These are phyloP conservation scores for Drosophila takahashii DNA, from an alignment of 1,140 invertebrate species.

Conservation along the genomic window DNA sequence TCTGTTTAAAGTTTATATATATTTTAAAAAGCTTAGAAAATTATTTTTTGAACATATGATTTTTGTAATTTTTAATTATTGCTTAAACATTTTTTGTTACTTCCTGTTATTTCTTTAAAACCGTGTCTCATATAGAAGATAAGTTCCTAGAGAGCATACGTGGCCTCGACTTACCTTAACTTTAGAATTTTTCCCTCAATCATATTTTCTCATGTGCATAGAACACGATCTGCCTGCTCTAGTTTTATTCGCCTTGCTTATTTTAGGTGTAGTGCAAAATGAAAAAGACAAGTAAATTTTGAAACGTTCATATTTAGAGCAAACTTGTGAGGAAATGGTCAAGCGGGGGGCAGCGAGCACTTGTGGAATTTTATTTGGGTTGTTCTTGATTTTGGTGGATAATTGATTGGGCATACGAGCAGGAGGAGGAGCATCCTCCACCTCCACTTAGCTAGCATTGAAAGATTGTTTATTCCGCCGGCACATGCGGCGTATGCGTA, in stretches of 20 bases:
- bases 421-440: constrained; percentile 16
- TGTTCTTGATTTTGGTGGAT: constrained; percentile 57
- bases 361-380: constrained; percentile 57
- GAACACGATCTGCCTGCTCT: constrained; percentile 66
- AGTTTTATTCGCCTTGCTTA: constrained; percentile 65
- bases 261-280: constrained; percentile 53
- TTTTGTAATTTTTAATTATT: too few species aligned
- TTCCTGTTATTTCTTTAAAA: too few species aligned
- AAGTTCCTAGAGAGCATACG: constrained; percentile 8
- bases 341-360: constrained; percentile 31
- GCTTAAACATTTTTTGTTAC: not conserved
- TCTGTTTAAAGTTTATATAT: not conserved
- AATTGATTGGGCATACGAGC: constrained; percentile 36
- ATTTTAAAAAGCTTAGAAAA: not conserved
- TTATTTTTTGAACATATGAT: too few species aligned
- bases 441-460: constrained; percentile 55
- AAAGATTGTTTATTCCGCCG: constrained; percentile 59
- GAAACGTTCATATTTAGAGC: constrained; percentile 54
- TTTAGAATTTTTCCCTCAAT: constrained; percentile 3
- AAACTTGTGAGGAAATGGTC: constrained; percentile 23
- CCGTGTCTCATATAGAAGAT: not conserved
- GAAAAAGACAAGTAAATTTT: constrained; percentile 34
- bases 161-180: not conserved
- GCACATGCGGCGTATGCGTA: constrained; percentile 73
- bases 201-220: constrained; percentile 63